A percentile compares a stretch with the other conserved stretches of the same genome.
Evolutionary conservation across 2,113 vertebrate genomes (phyloP).

Genomic region (Cygnus atratus): DNA sequence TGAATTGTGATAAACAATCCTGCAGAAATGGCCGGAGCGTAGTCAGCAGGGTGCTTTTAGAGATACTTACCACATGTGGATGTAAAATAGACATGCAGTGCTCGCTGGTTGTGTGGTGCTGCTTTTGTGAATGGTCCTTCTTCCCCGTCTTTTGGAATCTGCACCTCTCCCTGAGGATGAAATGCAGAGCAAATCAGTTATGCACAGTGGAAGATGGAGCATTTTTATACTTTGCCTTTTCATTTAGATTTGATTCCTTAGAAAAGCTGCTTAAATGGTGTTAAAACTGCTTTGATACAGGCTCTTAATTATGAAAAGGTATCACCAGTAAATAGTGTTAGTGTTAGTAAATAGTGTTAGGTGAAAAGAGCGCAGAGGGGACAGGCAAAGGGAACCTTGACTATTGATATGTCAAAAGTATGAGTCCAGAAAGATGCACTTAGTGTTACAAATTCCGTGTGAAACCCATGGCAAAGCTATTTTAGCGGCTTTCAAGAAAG

Average conservation of each 20-base stretch:
- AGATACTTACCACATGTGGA: not conserved
- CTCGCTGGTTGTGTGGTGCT: not conserved
- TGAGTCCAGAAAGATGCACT: conserved; percentile 27
- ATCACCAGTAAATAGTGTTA: conserved; percentile 51
- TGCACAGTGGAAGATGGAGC: conserved; percentile 56
- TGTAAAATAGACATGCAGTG: not conserved
- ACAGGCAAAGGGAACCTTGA: conserved; percentile 2
- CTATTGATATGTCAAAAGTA: not conserved
- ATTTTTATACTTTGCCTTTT: conserved; percentile 57
- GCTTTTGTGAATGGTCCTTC: conserved; percentile 24
- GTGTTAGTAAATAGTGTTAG: conserved; percentile 50
- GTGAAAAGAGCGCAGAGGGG: conserved; percentile 35
- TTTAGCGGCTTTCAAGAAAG: conserved; percentile 48
- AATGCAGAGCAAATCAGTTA: conserved; percentile 70
- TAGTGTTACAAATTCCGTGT: conserved; percentile 52
- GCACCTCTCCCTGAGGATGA: conserved; percentile 60
- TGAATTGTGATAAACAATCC: conserved; percentile 1
- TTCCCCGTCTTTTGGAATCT: conserved; percentile 3
- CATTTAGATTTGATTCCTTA: conserved; percentile 60
- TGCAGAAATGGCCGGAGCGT: not conserved
- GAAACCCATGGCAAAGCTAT: conserved; percentile 67
- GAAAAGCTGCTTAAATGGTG: conserved; percentile 68
- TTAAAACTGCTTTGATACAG: conserved; percentile 69
- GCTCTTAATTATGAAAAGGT: conserved; percentile 70
- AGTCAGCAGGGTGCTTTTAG: not conserved